Base-by-base conservation (phyloP, 2,113 vertebrate species). In the Notothenia coriiceps region DNA sequence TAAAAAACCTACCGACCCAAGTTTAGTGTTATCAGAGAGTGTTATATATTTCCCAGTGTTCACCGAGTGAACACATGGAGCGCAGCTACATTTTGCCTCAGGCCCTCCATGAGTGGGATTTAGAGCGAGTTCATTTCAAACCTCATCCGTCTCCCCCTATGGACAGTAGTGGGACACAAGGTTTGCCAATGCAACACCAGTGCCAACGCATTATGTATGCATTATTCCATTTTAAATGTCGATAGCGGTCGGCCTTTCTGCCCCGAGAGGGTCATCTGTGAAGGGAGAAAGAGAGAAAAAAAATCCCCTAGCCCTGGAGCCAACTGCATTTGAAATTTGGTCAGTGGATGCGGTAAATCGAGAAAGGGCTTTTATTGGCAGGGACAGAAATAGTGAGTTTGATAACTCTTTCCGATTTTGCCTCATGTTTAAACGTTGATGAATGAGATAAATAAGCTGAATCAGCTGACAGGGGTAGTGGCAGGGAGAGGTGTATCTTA, bases 191-290 rank as follows among this genome's bases (percentile, higher is more conserved):
- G 76, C 55, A 81, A 20, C 66, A 49, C 70, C 70, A 40, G 57
- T 43, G 69, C 86, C 65, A 79, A 33, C 49, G 60, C 22, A 70
- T 71, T 75, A 73, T 70, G 25, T 44, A 80, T 84, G 87, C 72
- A 85, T 86, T 85, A 87, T 91, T 93, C 80, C 33, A 71, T 83
- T 90, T 88, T 77, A 85, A 91, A 90, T 71, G 78, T 76, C 46
- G 9, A 89, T 91, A 78, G 75, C 66, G 82, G 74, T 75, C 6
- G 14, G 64, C 86, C 62, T 79, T 46, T 73, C 22, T 54, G 73
- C 72, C 88, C 55, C 62, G 35, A 52, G 68, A 76, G 91, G 60
- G 59, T 71, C 67, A 76, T 61, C 47, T 67, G 67, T 55, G 56
- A 61, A 70, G 59, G 3, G 57, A 68, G 44, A 17, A 70, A 63